Conservation (phyloP, 2,113 vertebrate genomes). For the Amia ocellicauda region DNA sequence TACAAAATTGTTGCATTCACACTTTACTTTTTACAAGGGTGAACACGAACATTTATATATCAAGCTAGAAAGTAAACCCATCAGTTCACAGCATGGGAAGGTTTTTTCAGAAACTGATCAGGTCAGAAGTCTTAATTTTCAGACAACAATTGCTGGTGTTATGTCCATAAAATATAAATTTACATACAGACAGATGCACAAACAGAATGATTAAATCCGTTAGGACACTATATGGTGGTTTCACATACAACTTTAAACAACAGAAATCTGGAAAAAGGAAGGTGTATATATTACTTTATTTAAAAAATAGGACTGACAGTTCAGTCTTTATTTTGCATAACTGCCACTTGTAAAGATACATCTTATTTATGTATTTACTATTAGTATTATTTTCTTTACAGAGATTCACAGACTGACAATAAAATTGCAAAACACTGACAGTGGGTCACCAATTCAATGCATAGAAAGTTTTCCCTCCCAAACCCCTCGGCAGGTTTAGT, state of each 20-base stretch:
- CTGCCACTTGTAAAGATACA: conserved; percentile 15
- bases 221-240: not conserved
- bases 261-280: conserved; percentile 5
- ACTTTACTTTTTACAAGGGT: not conserved
- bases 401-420: conserved; percentile 19
- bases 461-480: conserved; percentile 17
- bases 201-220: conserved; percentile 39
- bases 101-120: not conserved
- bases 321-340: conserved; percentile 4
- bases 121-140: not conserved
- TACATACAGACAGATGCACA: conserved; percentile 19
- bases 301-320: conserved; percentile 7
- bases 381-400: too few species aligned
- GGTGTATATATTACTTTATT: not conserved
- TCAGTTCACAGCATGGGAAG: too few species aligned
- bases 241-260: conserved; percentile 1
- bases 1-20: not conserved
- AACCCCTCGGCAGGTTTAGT: not conserved
- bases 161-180: too few species aligned
- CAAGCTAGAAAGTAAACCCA: conserved; percentile 10
- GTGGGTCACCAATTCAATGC: conserved; percentile 16
- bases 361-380: too few species aligned
- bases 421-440: conserved; percentile 19
- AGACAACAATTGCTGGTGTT: too few species aligned
- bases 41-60: conserved; percentile 1